Base-by-base conservation (phyloP, 2,797 vertebrate genomes). In the Notolepis coatsorum region DNA sequence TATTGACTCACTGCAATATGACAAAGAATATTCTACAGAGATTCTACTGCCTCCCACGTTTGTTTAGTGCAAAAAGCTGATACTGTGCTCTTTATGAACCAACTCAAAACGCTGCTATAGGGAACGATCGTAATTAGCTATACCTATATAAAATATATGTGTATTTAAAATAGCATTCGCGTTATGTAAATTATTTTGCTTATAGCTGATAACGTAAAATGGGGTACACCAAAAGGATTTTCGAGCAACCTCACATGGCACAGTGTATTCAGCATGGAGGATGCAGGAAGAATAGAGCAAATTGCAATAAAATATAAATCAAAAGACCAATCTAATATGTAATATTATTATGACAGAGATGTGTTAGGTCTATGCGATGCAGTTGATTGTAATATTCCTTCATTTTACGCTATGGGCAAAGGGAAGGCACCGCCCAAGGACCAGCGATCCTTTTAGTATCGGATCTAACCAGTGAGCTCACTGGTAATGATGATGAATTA, bases 1-100 rank as follows among this genome's bases (percentile, higher is more conserved):
- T 56, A 75, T 56, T 81, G 79, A 84, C 75, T 87, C 77, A 92
- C 96, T 97, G 96, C 96, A 98, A 96, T 98, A 98, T 95, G 96
- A 96, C 96, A 98, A 95, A 94, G 93, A 98, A 97, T 94, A 93
- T 99, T 99, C 97, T 94, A 91, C 96, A 97, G 95, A 91, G 90
- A 94, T 93, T 89, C 93, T 95, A 62, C 88, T 81, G 93, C 95
- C 96, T 96, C 95, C 93, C 94, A 95, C 91, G 90, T 94, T 82
- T 87, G 92, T 93, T 94, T 91, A 86, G 93, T 94, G 84, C 56
- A 73, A 78, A 80, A 71, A 84, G 69, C 77, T 66, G 37, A 76
- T 54, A 37, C 55, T 60, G 46, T 49, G 55, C 28, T 55, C 37
- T 42, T 68, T 65, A 21, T 50, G 38, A 47, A 61, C 35, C 12